Evolutionary conservation across 2,797 vertebrate species (phyloP).

Genomic region (Zenarchopterus dispar): DNA sequence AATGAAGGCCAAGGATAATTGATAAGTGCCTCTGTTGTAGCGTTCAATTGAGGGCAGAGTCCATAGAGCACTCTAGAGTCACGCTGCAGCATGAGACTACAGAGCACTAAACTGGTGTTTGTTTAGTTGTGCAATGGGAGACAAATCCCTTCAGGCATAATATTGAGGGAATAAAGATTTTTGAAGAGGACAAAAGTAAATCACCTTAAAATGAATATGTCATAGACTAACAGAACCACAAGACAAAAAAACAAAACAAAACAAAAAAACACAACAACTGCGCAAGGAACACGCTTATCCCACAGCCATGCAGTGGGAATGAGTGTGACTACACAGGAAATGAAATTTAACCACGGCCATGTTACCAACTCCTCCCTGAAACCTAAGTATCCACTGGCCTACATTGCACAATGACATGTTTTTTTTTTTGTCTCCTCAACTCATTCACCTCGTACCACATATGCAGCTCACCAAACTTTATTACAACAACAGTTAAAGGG

Average conservation of each 20-base stretch:
- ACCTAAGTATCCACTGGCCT: constrained; percentile 51
- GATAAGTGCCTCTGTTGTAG: constrained; percentile 38
- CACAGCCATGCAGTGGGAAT: constrained; percentile 67
- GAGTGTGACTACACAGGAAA: constrained; percentile 62
- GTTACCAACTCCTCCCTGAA: constrained; percentile 54
- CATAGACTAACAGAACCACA: too few species aligned
- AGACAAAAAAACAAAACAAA: neutral
- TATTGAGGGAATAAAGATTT: too few species aligned
- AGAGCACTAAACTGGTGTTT: constrained; percentile 61
- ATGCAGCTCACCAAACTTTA: constrained; percentile 23
- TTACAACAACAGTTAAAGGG: constrained; percentile 34
- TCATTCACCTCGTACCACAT: constrained; percentile 13
- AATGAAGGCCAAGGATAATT: constrained; percentile 33
- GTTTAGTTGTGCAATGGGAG: constrained; percentile 72
- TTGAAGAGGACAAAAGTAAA: too few species aligned
- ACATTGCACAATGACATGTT: constrained; percentile 60
- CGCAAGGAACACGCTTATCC: constrained; percentile 53
- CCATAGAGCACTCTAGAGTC: constrained; percentile 52
- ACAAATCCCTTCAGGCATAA: constrained; percentile 23
- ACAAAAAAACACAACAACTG: constrained; percentile 24
- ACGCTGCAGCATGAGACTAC: constrained; percentile 69
- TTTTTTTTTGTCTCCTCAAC: constrained; percentile 15
- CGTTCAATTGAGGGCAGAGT: constrained; percentile 63
- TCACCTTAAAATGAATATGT: too few species aligned
- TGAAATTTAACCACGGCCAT: constrained; percentile 50